A percentile compares a stretch with the other conserved stretches of the same genome.
phyloP scores from a whole-genome alignment of 2,113 vertebrate genomes.

The Antigone vipio region DNA sequence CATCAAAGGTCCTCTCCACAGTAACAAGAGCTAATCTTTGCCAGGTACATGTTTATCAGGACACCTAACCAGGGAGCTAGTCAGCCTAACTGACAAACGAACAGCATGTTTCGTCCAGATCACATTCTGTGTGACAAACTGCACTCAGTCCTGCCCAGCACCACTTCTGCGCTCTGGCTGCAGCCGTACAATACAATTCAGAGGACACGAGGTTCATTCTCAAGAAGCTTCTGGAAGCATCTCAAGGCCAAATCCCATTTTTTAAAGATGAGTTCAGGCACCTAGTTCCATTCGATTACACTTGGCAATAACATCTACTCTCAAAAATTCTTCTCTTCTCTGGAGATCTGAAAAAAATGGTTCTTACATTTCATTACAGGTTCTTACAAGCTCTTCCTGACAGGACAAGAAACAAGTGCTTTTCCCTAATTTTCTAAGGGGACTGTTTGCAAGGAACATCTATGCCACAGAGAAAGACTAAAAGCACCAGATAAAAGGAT shows the following conservation, averaged over 20 bases:
- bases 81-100: not conserved
- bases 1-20: not conserved
- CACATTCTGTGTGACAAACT: not conserved
- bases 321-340: not conserved
- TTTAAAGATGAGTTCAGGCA: not conserved
- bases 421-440: not conserved
- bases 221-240: not conserved
- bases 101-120: not conserved
- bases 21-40: not conserved
- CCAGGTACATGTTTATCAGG: not conserved
- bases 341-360: not conserved
- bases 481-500: not conserved
- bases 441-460: not conserved
- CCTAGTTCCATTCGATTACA: not conserved
- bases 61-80: not conserved
- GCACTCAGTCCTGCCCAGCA: not conserved
- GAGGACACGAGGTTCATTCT: not conserved
- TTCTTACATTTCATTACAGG: not conserved
- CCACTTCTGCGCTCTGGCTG: not conserved
- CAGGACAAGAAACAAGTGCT: not conserved
- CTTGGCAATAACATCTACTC: not conserved
- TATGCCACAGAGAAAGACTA: not conserved
- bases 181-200: not conserved
- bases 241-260: not conserved
- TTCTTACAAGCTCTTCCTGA: not conserved